A percentile compares a stretch with the other conserved stretches of the same genome.
phyloP scores from a whole-genome alignment of 2,113 vertebrate species.

The Corythornis madagascariensis region DNA sequence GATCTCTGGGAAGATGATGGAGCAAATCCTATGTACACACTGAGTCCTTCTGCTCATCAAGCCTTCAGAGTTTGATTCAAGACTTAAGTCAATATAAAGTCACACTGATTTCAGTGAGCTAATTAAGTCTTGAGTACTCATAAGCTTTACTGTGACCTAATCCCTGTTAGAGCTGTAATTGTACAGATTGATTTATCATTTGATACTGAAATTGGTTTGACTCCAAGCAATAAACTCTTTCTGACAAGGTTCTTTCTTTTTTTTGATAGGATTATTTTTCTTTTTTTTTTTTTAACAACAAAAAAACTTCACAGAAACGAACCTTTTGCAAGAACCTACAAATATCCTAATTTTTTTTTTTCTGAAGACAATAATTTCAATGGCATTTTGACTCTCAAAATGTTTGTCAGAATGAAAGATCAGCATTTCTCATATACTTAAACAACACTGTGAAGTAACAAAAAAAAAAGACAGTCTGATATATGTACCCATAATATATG shows the following conservation, averaged over 20 bases:
- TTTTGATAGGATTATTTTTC: no score
- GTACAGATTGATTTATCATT: constrained; percentile 52
- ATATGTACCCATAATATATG: neutral
- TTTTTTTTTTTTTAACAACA: neutral
- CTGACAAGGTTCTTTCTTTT: neutral
- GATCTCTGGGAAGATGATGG: neutral
- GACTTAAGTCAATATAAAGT: constrained; percentile 20
- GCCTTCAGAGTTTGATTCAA: constrained; percentile 1
- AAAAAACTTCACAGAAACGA: neutral
- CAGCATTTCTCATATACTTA: neutral
- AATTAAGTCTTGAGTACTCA: constrained; percentile 55
- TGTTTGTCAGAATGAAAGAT: neutral
- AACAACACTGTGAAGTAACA: neutral
- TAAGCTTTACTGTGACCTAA: constrained; percentile 46
- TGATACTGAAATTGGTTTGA: constrained; percentile 19
- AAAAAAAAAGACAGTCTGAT: neutral
- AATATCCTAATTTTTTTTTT: neutral
- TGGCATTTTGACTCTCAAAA: neutral
- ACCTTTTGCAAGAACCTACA: neutral
- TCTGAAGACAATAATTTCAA: neutral
- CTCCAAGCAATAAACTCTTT: constrained; percentile 19
- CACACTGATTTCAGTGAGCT: constrained; percentile 33
- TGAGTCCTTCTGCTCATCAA: neutral
- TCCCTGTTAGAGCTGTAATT: constrained; percentile 49
- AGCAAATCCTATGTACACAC: neutral